Conservation (phyloP, 1,140 invertebrate genomes). For the Meteorus sp. region DNA sequence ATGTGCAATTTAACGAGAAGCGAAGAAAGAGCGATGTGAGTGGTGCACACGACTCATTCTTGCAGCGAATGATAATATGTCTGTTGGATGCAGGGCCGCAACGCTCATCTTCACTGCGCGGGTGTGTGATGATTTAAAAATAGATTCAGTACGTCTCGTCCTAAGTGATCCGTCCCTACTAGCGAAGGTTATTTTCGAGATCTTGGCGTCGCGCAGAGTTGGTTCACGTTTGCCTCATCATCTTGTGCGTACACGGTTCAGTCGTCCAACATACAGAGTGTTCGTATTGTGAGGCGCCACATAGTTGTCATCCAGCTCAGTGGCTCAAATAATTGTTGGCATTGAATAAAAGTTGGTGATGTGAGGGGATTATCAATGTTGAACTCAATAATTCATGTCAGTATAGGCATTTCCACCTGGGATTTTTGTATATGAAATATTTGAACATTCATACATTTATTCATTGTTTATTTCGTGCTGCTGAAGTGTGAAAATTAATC, state of each 20-base stretch:
- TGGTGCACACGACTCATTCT: constrained; percentile 40
- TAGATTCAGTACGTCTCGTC: constrained; percentile 34
- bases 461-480: too few relatives aligned
- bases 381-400: too few relatives aligned
- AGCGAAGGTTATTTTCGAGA: constrained; percentile 48
- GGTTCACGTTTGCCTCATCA: constrained; percentile 44
- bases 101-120: constrained; percentile 9
- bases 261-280: too few relatives aligned
- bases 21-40: too few relatives aligned
- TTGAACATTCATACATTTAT: too few relatives aligned
- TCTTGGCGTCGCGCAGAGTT: constrained; percentile 39
- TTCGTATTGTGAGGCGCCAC: too few relatives aligned
- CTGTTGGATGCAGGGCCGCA: constrained; percentile 49
- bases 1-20: constrained; percentile 34
- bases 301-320: constrained; percentile 26
- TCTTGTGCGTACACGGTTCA: constrained; percentile 30
- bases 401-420: too few relatives aligned
- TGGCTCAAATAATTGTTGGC: constrained; percentile 1
- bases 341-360: constrained; percentile 15
- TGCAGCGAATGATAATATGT: constrained; percentile 30
- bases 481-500: too few relatives aligned
- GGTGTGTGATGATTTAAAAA: constrained; percentile 43
- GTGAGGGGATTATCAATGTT: background rate
- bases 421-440: too few relatives aligned
- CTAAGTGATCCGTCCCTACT: constrained; percentile 49